Conservation (phyloP, 2,888 invertebrate species). For the Diaphora mendica region DNA sequence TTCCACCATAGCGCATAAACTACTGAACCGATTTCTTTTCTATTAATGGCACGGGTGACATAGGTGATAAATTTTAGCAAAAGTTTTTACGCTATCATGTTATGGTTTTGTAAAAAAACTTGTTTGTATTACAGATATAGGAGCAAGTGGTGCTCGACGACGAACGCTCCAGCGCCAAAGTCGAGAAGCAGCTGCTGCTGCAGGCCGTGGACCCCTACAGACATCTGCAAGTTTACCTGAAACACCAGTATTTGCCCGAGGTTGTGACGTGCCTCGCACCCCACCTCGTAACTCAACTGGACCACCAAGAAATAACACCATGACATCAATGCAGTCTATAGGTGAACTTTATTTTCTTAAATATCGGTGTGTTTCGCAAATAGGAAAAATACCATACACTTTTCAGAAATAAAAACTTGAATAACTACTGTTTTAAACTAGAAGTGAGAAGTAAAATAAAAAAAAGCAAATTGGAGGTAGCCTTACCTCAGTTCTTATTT, state of each 20-base stretch:
- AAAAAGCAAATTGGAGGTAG: no score
- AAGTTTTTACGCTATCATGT: no score
- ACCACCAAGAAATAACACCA: constrained; percentile 88
- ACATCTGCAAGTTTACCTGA: constrained; percentile 96
- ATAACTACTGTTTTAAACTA: no score
- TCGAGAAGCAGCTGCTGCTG: constrained; percentile 66
- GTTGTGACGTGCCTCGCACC: constrained; percentile 94
- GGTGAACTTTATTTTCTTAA: constrained; percentile 58
- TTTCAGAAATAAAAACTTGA: no score
- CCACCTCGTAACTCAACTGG: constrained; percentile 91
- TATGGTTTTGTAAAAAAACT: no score
- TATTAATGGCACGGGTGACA: no score
- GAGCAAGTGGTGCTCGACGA: constrained; percentile 80
- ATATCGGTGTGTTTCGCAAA: no score
- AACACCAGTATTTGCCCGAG: constrained; percentile 94
- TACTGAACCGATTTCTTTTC: no score
- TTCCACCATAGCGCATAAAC: neutral
- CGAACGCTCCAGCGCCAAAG: constrained; percentile 83
- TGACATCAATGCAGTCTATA: constrained; percentile 87
- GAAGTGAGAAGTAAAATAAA: no score
- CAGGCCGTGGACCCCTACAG: constrained; percentile 89
- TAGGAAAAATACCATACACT: no score
- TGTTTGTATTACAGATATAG: constrained; percentile 69
- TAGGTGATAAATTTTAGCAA: no score
- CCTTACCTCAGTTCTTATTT: no score